Base-by-base conservation (phyloP, 2,797 vertebrate genomes). In the Pogonophryne albipinna region DNA sequence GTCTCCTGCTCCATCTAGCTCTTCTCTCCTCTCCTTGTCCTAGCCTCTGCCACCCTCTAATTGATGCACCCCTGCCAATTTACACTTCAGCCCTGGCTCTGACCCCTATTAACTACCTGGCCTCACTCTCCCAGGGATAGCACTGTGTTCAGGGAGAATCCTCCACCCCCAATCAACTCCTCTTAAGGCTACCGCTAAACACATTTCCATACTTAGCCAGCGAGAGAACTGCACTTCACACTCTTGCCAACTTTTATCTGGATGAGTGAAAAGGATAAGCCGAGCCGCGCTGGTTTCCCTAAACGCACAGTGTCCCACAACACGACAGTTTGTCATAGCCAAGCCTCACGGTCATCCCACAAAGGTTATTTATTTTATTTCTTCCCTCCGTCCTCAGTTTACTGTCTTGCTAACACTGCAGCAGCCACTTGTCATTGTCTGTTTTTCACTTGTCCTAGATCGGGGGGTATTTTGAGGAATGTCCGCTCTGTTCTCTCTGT, bases 1-100 rank as follows among this genome's bases (percentile, higher is more conserved):
- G 89, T 91, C 93, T 93, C 75, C 85, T 66, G 87, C 89, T 89
- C 88, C 82, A 89, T 92, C 88, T 83, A 79, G 82, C 90, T 85
- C 87, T 61, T 84, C 84, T 90, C 88, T 91, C 84, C 87, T 90
- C 87, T 92, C 86, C 93, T 95, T 94, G 94, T 95, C 92, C 90
- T 92, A 92, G 92, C 94, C 93, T 95, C 92, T 94, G 93, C 91
- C 93, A 92, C 88, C 88, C 89, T 92, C 91, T 95, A 95, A 95
- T 95, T 95, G 94, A 95, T 95, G 94, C 95, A 95, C 94, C 94
- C 92, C 92, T 95, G 94, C 95, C 95, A 95, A 95, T 96, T 95
- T 93, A 94, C 92, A 94, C 94, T 95, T 91, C 94, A 93, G 93
- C 93, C 94, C 92, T 89, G 90, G 86, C 93, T 90, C 90, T 95